These are phyloP conservation scores for Amniataba percoides DNA, from an alignment of 2,797 vertebrate genomes.

Conservation along the genomic window DNA sequence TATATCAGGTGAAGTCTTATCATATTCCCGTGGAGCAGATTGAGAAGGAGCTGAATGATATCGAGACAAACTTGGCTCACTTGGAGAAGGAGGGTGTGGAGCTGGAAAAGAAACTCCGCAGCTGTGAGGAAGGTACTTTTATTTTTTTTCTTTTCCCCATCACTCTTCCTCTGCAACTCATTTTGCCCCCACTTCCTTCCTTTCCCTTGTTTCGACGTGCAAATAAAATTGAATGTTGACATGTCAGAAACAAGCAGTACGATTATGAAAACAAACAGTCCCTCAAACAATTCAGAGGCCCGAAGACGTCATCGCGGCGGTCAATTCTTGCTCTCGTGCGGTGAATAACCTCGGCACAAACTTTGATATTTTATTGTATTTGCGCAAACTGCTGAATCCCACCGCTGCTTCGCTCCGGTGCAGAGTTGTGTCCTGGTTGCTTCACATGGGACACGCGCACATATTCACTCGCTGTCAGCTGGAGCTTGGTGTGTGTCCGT, in stretches of 20 bases:
- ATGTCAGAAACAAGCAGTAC: conserved; percentile 12
- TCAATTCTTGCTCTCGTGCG: conserved; percentile 12
- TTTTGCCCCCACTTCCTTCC: not conserved
- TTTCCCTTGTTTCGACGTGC: not conserved
- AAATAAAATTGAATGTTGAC: conserved; percentile 33
- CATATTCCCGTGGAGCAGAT: conserved; percentile 88
- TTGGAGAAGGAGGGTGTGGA: conserved; percentile 92
- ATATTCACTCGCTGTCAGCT: conserved; percentile 50
- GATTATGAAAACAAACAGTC: conserved; percentile 14
- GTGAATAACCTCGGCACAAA: conserved; percentile 34
- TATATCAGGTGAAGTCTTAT: conserved; percentile 82
- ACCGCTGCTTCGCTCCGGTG: conserved; percentile 38
- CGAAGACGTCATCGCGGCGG: not conserved
- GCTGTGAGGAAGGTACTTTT: conserved; percentile 90
- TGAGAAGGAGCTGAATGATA: conserved; percentile 86
- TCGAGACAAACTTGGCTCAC: conserved; percentile 88
- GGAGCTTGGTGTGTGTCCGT: conserved; percentile 51
- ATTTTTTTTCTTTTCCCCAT: not conserved
- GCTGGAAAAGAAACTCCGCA: conserved; percentile 91
- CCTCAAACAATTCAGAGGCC: not conserved
- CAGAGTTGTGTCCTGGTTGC: conserved; percentile 63
- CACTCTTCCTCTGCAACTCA: not conserved
- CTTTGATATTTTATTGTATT: conserved; percentile 57
- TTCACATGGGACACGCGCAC: conserved; percentile 60
- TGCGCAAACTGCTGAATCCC: conserved; percentile 47